phyloP scores from a whole-genome alignment of 2,113 vertebrate genomes.

The Patagioenas fasciata region DNA sequence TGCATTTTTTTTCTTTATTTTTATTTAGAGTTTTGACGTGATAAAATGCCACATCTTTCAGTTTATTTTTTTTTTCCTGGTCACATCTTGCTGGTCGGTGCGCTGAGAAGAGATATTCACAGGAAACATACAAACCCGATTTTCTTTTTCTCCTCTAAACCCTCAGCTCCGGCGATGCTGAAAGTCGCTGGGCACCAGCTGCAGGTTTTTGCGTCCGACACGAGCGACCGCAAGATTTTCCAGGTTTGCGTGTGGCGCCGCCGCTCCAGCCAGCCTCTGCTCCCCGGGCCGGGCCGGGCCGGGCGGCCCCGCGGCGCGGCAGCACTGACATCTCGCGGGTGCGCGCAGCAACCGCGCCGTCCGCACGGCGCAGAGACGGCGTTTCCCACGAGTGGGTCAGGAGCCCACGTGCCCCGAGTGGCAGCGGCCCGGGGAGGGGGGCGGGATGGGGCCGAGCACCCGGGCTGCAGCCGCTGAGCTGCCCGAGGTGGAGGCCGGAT shows the following conservation, averaged over 20 bases:
- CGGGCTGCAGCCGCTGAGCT: neutral
- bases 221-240: too few relatives aligned
- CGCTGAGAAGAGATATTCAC: fast-evolving
- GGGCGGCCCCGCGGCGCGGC: neutral
- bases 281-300: too few relatives aligned
- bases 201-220: too few relatives aligned
- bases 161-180: fast-evolving
- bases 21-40: neutral
- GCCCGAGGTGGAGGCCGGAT: neutral
- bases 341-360: neutral
- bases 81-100: fast-evolving
- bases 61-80: neutral
- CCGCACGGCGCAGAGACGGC: fast-evolving
- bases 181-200: neutral
- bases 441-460: too few relatives aligned
- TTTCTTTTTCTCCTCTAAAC: fast-evolving
- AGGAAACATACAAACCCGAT: fast-evolving
- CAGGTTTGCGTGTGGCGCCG: too few relatives aligned
- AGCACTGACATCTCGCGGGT: neutral
- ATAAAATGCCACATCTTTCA: neutral
- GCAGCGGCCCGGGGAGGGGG: neutral
- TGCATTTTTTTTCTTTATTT: too few relatives aligned
- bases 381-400: neutral
- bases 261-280: too few relatives aligned
- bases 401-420: fast-evolving